Evolutionary conservation across 2,113 vertebrate species (phyloP), one percentile per base, ranked within the genome.

Genomic region (Platichthys flesus): DNA sequence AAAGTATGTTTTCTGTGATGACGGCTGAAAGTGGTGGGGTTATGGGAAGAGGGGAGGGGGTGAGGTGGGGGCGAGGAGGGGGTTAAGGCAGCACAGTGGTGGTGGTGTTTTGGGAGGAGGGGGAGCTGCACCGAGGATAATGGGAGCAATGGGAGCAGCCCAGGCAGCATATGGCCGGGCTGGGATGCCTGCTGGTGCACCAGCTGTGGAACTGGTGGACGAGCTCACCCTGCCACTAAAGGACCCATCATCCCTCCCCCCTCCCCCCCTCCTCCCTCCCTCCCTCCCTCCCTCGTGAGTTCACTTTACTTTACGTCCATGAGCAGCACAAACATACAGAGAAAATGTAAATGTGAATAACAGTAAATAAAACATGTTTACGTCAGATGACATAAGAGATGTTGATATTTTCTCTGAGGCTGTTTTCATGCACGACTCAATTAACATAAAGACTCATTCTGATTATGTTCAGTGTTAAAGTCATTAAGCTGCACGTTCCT

Each of bases 191-290:
- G 96, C 96, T 97, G 96, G 90, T 93, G 94, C 94, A 95, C 94
- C 96, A 97, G 96, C 96, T 97, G 96, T 93, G 96, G 92, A 90
- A 95, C 96, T 95, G 96, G 95, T 95, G 95, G 90, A 76, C 85
- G 85, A 89, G 92, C 95, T 95, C 94, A 94, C 87, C 93, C 85
- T 91, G 88, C 87, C 90, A 94, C 95, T 92, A 93, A 94, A 93
- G 86, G 86, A 84, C 93, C 85, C 87, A 89, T 90, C 76, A 83
- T 82, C 87, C 90, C 84, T 69, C 90, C 85, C 74, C 63, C 70
- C 89, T 58, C 85, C 79, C 76, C 79, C 51, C 77, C 87, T 24
- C 79, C 80, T 56, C 63, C 89, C 85, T 76, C 26, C 2, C 76
- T 82, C 49, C 77, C 86, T 24, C 79, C 80, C 58, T 65, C 89